Evolutionary conservation across 2,797 vertebrate species (phyloP), one percentile per base, ranked within the genome.

Genomic region (Clarias pachynema): DNA sequence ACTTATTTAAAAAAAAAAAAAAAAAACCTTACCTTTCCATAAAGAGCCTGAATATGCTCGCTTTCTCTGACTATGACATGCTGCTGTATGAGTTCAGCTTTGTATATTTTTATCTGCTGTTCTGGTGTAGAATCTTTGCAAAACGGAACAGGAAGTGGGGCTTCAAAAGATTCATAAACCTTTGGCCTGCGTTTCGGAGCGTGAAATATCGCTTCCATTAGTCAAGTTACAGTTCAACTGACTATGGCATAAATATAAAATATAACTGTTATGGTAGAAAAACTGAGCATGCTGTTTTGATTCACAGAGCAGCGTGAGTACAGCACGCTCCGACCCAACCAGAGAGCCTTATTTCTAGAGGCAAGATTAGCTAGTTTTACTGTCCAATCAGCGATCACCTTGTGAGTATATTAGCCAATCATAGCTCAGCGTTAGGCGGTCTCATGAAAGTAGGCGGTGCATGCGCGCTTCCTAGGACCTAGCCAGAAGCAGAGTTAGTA

Each of bases 81-180:
- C 63, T 95, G 95, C 91, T 96, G 96, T 57, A 97, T 77, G 69
- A 99, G 91, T 75, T 99, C 97, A 4, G 96, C 97, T 59, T 84
- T 91, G 91, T 94, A 96, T 0, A 94, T 63, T 2, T 74, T 86
- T 89, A 91, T 94, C 84, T 92, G 92, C 84, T 87, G 93, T 56
- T 85, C 86, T 12, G 49, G 26, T 40, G 66, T 79, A 15, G 87
- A 78, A 57, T 90, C 92, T 75, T 86, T 84, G 20, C 80, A 87
- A 0, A 90, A 72, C 24, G 85, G 90, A 81, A 98, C 89, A 0
- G 98, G 98, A 83, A 98, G 93, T 1, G 97, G 96, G 14, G 94
- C 94, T 66, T 94, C 91, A 0, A 95, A 97, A 0, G 90, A 89
- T 88, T 98, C 96, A 0, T 93, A 94, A 0, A 96, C 94, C 86